Base-by-base conservation (phyloP, 2,797 vertebrate genomes). In the Gouania willdenowi region DNA sequence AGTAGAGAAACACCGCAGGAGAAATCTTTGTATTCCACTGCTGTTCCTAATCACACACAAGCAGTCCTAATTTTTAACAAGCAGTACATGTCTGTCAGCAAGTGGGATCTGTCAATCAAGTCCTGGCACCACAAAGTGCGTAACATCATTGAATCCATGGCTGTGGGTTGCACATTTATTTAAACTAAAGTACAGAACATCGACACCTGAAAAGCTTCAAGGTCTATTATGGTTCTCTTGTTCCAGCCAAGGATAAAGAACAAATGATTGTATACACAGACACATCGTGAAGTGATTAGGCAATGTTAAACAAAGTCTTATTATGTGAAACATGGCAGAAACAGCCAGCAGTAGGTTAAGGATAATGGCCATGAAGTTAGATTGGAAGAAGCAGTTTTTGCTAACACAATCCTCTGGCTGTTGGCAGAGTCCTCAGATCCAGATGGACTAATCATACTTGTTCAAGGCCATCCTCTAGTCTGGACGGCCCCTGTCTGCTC, bases 391-490 rank as follows among this genome's bases (percentile, higher is more conserved):
- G 63, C 50, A 51, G 58, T 42, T 56, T 76, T 55, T 48, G 75
- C 71, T 66, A 71, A 72, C 49, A 66, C 71, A 78, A 75, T 72
- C 62, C 70, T 76, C 40, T 63, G 65, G 70, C 68, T 81, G 62
- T 43, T 81, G 84, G 82, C 79, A 75, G 32, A 53, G 29, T 40
- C 41, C 14, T 14, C 56, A 11, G 55, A 55, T 70, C 66, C 79
- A 81, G 70, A 83, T 78, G 73, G 67, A 79, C 73, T 78, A 82
- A 83, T 81, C 75, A 75, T 23, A 39, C 58, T 68, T 62, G 70
- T 76, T 73, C 76, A 83, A 81, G 79, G 79, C 75, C 65, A 42
- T 75, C 49, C 65, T 21, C 66, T 66, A 70, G 66, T 64, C 75
- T 75, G 80, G 58, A 64, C 59, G 74, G 56, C 58, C 65, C 66